Base-by-base conservation (phyloP, 2,888 invertebrate genomes). In the Eulithis testata region DNA sequence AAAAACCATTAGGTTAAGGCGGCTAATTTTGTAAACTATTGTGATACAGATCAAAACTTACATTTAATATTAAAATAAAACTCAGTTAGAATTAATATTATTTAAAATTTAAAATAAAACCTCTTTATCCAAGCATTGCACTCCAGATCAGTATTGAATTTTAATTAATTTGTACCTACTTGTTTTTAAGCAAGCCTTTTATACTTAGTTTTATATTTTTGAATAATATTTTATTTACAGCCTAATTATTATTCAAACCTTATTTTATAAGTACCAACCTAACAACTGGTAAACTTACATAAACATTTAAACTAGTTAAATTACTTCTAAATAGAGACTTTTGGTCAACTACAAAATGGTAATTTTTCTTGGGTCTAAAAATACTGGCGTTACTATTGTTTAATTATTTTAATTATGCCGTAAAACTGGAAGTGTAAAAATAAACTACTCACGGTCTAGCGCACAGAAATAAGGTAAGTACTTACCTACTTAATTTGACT, bases 11-110 rank as follows among this genome's bases (percentile, higher is more conserved):
- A 51, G n/a, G 31, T 51, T 31, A 51, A 51, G 11, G 51, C 31
- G 31, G 51, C 21, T 4, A 47, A 7, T 5, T 7, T 47, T 47
- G 7, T 14, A 49, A 49, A 49, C 49, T 21, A 49, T 11, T 49
- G 21, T 49, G 21, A 49, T 49, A 49, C 49, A 49, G 49, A 49
- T 49, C 49, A 21, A 21, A 14, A 49, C 49, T 49, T 49, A 21
- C 21, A 14, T 44, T 14, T 8, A 21, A 21, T 49, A 49, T 6
- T 21, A 9, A 12, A 12, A 7, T 21, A 49, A 14, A 9, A 21
- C 7, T 8, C 21, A 21, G 14, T 3, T 12, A 21, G 9, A 21
- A 4, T 49, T 21, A 21, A 21, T 49, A 2, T 21, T 49, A 47
- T 47, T 14, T 49, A 11, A 21, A 21, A 4, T 3, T 3, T 47